A percentile compares a stretch with the other conserved stretches of the same genome.
Conservation (phyloP, 2,797 vertebrate genomes). For the Furcifer pardalis region DNA sequence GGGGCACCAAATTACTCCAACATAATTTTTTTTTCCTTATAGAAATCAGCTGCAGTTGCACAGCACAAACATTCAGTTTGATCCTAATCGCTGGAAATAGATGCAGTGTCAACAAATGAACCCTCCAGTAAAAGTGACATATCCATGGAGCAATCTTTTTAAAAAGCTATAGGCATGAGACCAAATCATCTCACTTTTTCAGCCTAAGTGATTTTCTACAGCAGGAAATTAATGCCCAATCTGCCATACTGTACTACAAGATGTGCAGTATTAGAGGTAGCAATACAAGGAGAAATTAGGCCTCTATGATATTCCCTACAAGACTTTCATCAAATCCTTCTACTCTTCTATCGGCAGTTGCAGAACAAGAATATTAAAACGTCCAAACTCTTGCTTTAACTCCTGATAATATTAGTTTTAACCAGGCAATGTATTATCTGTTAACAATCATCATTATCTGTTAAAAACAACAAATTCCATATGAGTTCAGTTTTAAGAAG, state of each 20-base stretch:
- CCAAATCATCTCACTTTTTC: slow-evolving; percentile 39
- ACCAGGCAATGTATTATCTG: slow-evolving; percentile 56
- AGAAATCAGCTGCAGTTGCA: slow-evolving; percentile 37
- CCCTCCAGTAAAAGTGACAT: slow-evolving; percentile 49
- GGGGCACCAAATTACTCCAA: background rate
- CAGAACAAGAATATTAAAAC: slow-evolving; percentile 25
- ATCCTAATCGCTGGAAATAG: slow-evolving; percentile 50
- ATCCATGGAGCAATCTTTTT: slow-evolving; percentile 36
- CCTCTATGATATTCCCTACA: slow-evolving; percentile 23
- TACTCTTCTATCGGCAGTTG: slow-evolving; percentile 28
- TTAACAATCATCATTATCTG: slow-evolving; percentile 54
- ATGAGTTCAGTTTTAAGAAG: slow-evolving; percentile 41
- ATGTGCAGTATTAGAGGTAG: background rate
- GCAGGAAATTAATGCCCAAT: slow-evolving; percentile 39
- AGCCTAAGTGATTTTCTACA: slow-evolving; percentile 43
- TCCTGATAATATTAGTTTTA: slow-evolving; percentile 47
- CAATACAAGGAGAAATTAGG: slow-evolving; percentile 29
- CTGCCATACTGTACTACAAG: slow-evolving; percentile 1
- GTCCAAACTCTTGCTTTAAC: slow-evolving; percentile 43
- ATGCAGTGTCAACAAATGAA: slow-evolving; percentile 49
- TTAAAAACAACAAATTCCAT: slow-evolving; percentile 55
- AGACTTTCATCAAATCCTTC: slow-evolving; percentile 32
- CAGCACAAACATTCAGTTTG: slow-evolving; percentile 37
- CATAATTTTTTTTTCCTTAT: background rate
- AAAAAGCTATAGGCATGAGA: slow-evolving; percentile 30